Evolutionary conservation across 1,140 invertebrate genomes (phyloP), one percentile per base, ranked within the genome.

Genomic region (Papilio polyxenes): DNA sequence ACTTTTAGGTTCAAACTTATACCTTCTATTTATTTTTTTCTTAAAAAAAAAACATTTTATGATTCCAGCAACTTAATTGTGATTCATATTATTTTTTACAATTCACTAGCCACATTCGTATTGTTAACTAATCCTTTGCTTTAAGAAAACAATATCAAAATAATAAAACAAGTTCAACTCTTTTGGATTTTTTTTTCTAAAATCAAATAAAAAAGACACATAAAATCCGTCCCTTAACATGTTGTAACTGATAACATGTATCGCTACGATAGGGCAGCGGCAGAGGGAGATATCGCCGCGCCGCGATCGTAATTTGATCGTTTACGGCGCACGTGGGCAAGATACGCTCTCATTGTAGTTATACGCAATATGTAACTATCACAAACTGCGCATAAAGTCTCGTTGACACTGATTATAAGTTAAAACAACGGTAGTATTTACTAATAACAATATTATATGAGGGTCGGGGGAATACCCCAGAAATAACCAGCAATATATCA

Each of bases 251-350:
- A 56, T 77, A 77, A 49, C 75, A 37, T 77, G 48, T 77, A 56
- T 83, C 75, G 75, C 74, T 75, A 17, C 44, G 23, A 53, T 79
- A 77, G 78, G 77, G 65, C 75, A 31, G 23, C 80, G 75, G 77
- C 80, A 62, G 77, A 69, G 81, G 62, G 75, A 69, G 82, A 40
- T 83, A 83, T 83, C 80, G 75, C 23, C 80, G 75, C 77, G 75
- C 65, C 80, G 82, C 80, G 80, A 83, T 83, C 82, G 78, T 83
- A 83, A 83, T 83, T 79, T 75, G 82, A 83, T 79, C 82, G 75
- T 83, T 82, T 49, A 44, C 56, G 62, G 69, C 78, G 56, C 78
- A 74, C 78, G 78, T 81, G 69, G 82, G 48, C 78, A 51, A 20
- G 15, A 15, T 37, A 37, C 65, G 31, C 13, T 37, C 23, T 37